phyloP scores from a whole-genome alignment of 2,113 vertebrate genomes.

The Sphaerodactylus townsendi region DNA sequence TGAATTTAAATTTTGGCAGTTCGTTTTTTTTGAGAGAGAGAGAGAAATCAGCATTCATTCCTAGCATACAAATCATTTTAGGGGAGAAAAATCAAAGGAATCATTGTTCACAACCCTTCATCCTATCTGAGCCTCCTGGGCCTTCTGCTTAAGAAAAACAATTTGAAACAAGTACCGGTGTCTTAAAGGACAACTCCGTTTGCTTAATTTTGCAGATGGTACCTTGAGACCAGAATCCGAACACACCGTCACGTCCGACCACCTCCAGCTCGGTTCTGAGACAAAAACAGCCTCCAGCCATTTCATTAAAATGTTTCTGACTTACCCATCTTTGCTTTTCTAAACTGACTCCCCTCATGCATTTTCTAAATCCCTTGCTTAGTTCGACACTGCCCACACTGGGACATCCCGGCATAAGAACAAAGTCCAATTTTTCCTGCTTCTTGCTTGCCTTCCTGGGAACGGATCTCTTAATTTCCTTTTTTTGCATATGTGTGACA shows the following conservation, averaged over 20 bases:
- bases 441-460: neutral
- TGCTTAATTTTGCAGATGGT: neutral
- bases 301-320: conserved; percentile 46
- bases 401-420: conserved; percentile 1
- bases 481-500: conserved; percentile 24
- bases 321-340: conserved; percentile 57
- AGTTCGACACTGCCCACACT: neutral
- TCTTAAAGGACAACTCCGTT: conserved; percentile 1
- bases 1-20: too few species aligned
- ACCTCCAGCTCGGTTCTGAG: conserved; percentile 41
- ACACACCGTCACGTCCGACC: neutral
- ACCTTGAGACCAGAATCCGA: conserved; percentile 31
- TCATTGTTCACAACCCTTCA: neutral
- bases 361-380: conserved; percentile 4
- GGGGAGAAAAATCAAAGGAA: neutral
- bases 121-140: neutral
- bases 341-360: conserved; percentile 28
- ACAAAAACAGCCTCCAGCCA: conserved; percentile 52
- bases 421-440: conserved; percentile 31
- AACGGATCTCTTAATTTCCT: conserved; percentile 29
- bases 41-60: neutral
- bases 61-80: neutral
- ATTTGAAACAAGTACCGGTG: neutral
- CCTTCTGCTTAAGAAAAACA: neutral
- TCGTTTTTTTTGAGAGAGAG: too few species aligned